Base-by-base conservation (phyloP, 2,113 vertebrate genomes). In the Odontesthes bonariensis region DNA sequence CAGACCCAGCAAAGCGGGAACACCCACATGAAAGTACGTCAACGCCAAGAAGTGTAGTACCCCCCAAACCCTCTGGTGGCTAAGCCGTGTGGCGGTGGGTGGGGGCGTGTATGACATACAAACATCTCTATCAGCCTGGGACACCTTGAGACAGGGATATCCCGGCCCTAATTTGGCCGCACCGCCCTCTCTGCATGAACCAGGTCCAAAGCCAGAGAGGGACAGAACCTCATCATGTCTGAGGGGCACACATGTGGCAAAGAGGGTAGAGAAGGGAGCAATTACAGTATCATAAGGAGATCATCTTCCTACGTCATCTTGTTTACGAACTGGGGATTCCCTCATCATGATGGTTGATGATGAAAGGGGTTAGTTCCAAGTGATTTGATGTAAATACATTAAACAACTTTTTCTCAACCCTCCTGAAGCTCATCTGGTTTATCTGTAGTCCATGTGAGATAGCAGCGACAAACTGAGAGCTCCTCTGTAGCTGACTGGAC, bases 81-180 rank as follows among this genome's bases (percentile, higher is more conserved):
- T 59, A 54, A 46, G 33, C 35, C 31, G 12, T 59, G 89, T 73
- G 87, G 31, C 53, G 17, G 11, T 33, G 13, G 58, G 73, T 65
- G 77, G 75, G 38, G 81, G 76, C 44, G 54, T 38, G 59, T 58
- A 71, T 55, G 70, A 81, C 72, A 75, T 84, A 85, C 63, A 80
- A 82, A 75, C 71, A 71, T 82, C 63, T 46, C 83, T 93, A 95
- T 95, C 93, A 59, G 81, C 5, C 19, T 12, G 14, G 16, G 81
- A 83, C 93, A 95, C 90, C 88, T 94, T 93, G 90, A 73, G 9
- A 35, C 40, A 71, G 94, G 94, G 92, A 92, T 94, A 92, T 86
- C 93, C 94, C 92, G 91, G 56, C 92, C 91, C 92, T 85, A 63
- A 61, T 71, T 83, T 75, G 68, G 17, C 75, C 1, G 23, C 87